A percentile compares a stretch with the other conserved stretches of the same genome.
Evolutionary conservation across 1,140 invertebrate genomes (phyloP).

Genomic region (Euwallacea similis): DNA sequence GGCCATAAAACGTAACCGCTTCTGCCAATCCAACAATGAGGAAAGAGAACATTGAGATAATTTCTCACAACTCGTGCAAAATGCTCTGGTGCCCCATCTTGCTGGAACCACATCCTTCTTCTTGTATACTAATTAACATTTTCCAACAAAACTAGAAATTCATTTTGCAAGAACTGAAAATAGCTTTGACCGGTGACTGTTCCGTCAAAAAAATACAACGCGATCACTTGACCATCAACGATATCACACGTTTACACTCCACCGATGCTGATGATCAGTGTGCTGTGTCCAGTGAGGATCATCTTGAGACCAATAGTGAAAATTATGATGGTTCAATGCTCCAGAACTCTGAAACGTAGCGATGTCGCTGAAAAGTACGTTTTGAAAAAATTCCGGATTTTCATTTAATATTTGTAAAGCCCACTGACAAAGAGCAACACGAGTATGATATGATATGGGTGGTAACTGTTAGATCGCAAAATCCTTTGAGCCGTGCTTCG

Average conservation of each 20-base stretch:
- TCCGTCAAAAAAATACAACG: not conserved
- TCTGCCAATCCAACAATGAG: slow-evolving; percentile 10
- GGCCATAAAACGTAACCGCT: slow-evolving; percentile 3
- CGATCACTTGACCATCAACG: slow-evolving; percentile 1
- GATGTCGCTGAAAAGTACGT: not conserved
- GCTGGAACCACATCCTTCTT: slow-evolving; percentile 5
- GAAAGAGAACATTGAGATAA: slow-evolving; percentile 1
- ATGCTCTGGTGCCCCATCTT: slow-evolving; percentile 14
- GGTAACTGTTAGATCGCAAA: not conserved
- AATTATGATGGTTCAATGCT: not conserved
- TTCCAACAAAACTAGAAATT: slow-evolving; percentile 1
- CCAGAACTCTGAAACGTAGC: slow-evolving; percentile 1
- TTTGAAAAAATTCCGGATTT: slow-evolving; percentile 1
- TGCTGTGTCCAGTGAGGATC: slow-evolving; percentile 1
- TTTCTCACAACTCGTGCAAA: slow-evolving; percentile 2
- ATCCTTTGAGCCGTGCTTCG: not conserved
- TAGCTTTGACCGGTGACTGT: not conserved
- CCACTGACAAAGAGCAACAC: not conserved
- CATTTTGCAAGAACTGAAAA: slow-evolving; percentile 4
- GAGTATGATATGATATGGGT: slow-evolving; percentile 2
- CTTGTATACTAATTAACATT: not conserved
- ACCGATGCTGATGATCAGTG: slow-evolving; percentile 1
- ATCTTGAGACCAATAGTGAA: not conserved
- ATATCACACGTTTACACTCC: slow-evolving; percentile 1
- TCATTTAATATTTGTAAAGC: not conserved